A percentile compares a stretch with the other conserved stretches of the same genome.
phyloP scores from a whole-genome alignment of 2,888 invertebrate genomes.

The Callyntrura guangdongensis region DNA sequence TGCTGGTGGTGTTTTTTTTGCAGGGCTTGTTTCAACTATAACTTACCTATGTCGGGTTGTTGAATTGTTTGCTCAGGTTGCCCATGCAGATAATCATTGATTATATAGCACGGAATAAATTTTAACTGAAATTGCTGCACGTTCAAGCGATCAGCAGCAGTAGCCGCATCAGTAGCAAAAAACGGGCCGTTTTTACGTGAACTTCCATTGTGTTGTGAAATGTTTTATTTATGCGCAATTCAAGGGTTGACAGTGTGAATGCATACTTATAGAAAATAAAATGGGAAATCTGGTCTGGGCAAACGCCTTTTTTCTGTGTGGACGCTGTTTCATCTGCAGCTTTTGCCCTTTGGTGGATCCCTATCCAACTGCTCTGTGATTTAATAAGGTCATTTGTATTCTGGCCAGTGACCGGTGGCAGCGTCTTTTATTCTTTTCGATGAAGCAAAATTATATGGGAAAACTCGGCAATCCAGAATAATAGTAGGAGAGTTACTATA shows the following conservation, averaged over 20 bases:
- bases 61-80: conserved; percentile 36
- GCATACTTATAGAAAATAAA: not conserved
- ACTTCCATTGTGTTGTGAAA: conserved; percentile 16
- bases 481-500: not conserved
- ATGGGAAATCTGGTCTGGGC: conserved; percentile 17
- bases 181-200: conserved; percentile 6
- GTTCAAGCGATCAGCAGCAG: conserved; percentile 23
- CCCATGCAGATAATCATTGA: conserved; percentile 23
- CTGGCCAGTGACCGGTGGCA: conserved; percentile 65
- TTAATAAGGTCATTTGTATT: conserved; percentile 80
- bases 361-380: not conserved
- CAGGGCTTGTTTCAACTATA: no score
- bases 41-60: not conserved
- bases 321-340: conserved; percentile 12
- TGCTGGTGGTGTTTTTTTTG: no score
- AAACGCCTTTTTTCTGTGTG: conserved; percentile 12
- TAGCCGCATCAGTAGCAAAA: conserved; percentile 5
- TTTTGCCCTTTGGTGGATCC: conserved; percentile 65
- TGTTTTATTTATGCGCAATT: conserved; percentile 55
- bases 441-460: not conserved
- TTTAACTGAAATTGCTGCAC: conserved; percentile 47
- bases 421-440: conserved; percentile 43
- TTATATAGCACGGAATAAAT: conserved; percentile 24
- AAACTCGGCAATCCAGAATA: not conserved
- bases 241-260: conserved; percentile 39